phyloP scores from a whole-genome alignment of 2,888 invertebrate species.

The Morpho helenor region DNA sequence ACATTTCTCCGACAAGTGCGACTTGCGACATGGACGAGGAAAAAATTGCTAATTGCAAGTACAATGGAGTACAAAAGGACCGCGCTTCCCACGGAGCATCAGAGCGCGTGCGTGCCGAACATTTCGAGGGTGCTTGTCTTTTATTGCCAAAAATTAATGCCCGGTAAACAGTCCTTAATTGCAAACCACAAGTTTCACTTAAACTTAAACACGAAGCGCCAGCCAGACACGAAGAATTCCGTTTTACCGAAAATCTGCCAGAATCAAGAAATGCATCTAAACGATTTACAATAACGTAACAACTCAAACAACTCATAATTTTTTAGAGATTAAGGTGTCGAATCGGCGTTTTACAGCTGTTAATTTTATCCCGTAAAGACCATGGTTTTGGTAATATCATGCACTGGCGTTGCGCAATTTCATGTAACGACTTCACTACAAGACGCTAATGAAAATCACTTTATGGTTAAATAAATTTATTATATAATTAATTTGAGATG shows the following conservation, averaged over 20 bases:
- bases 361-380: slow-evolving; percentile 66
- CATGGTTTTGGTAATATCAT: slow-evolving; percentile 2
- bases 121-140: slow-evolving; percentile 71
- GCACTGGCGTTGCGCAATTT: not conserved
- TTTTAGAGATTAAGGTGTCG: slow-evolving; percentile 5
- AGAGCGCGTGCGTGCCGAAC: slow-evolving; percentile 64
- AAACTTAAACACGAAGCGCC: slow-evolving; percentile 33
- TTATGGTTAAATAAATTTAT: slow-evolving; percentile 1
- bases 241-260: slow-evolving; percentile 47
- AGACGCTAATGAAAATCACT: not conserved
- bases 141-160: slow-evolving; percentile 80
- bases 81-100: slow-evolving; percentile 75
- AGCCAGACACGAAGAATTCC: slow-evolving; percentile 51
- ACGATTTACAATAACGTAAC: not conserved
- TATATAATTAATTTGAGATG: not conserved
- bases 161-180: slow-evolving; percentile 75
- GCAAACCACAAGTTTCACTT: slow-evolving; percentile 59
- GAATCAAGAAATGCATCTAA: not conserved
- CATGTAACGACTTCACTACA: not conserved
- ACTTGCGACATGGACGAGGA: slow-evolving; percentile 50
- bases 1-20: slow-evolving; percentile 70
- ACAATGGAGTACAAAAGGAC: slow-evolving; percentile 72
- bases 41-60: slow-evolving; percentile 71
- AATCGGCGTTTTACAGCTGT: slow-evolving; percentile 51
- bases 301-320: slow-evolving; percentile 1